These are phyloP conservation scores for Hydrolagus affinis DNA, from an alignment of 2,113 vertebrate species.

Conservation along the genomic window DNA sequence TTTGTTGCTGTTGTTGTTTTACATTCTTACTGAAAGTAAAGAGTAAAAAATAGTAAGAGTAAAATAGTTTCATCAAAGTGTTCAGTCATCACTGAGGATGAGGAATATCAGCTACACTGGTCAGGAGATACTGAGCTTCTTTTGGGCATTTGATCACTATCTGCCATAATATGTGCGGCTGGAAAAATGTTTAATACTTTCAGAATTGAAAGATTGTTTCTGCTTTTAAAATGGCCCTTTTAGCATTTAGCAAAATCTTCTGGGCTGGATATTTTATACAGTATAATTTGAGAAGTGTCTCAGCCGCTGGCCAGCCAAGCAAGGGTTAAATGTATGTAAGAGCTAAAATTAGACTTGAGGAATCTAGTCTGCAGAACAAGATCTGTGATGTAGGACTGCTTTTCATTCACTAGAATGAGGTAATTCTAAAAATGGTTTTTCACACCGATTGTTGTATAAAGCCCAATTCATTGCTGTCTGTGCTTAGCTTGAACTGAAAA, in stretches of 20 bases:
- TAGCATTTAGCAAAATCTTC: background rate
- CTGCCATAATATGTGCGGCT: background rate
- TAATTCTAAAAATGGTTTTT: too few species aligned
- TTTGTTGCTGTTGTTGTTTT: too few species aligned
- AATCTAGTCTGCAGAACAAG: too few species aligned
- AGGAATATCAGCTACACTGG: background rate
- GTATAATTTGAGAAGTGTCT: background rate
- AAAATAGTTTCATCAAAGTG: background rate
- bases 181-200: background rate
- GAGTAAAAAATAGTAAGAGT: background rate
- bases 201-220: background rate
- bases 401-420: too few species aligned
- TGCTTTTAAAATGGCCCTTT: background rate
- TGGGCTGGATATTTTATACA: background rate
- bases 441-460: too few species aligned
- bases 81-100: constrained; percentile 16
- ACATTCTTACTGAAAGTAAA: background rate
- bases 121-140: background rate
- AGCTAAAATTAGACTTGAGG: too few species aligned
- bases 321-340: too few species aligned
- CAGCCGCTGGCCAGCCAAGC: background rate
- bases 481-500: too few species aligned
- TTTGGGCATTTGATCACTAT: background rate
- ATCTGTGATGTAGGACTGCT: too few species aligned
- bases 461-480: too few species aligned